Evolutionary conservation across 2,797 vertebrate genomes (phyloP).

Genomic region (Spinus pinus): DNA sequence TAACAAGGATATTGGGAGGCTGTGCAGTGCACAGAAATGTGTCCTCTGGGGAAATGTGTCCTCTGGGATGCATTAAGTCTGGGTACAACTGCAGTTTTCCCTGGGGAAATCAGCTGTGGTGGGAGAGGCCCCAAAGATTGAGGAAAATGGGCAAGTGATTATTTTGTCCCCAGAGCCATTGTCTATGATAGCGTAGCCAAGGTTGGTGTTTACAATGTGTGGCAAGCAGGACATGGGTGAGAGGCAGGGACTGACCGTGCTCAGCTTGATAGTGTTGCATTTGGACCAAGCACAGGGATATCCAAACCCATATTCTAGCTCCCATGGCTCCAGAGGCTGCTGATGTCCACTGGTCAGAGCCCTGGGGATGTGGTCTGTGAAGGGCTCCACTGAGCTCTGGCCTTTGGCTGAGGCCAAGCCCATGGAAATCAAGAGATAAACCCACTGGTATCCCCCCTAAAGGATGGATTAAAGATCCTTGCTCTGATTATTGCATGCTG

Average conservation of each 20-base stretch:
- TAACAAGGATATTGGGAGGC: background rate
- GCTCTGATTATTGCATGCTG: background rate
- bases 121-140: background rate
- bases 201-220: background rate
- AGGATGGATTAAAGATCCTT: background rate
- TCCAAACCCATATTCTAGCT: background rate
- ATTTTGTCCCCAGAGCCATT: background rate
- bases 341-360: background rate
- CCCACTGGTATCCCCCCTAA: background rate
- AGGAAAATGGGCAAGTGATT: background rate
- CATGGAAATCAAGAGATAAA: rapidly evolving
- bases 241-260: background rate
- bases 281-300: background rate
- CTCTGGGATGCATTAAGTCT: background rate
- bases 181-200: rapidly evolving
- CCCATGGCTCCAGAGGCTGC: rapidly evolving
- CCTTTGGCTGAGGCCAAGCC: background rate
- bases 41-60: background rate
- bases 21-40: too few species aligned
- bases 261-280: rapidly evolving
- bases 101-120: background rate
- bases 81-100: background rate
- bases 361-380: background rate
- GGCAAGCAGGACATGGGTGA: background rate
- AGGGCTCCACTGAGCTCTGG: background rate